Evolutionary conservation across 2,797 vertebrate genomes (phyloP).

Genomic region (Xerus rutilus): DNA sequence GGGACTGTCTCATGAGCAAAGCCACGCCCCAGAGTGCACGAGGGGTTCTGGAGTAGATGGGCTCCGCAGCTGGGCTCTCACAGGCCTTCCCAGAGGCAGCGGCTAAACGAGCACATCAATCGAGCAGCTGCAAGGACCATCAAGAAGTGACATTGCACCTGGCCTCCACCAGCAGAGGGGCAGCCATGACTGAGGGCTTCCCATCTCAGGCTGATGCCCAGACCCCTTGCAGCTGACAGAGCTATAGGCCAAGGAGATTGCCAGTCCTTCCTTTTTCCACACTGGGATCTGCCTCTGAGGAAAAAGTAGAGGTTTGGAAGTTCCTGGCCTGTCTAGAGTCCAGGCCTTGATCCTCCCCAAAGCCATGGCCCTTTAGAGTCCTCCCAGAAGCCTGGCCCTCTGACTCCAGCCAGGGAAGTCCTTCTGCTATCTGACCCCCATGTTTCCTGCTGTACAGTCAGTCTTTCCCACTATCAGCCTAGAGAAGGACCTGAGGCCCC

Average conservation of each 20-base stretch:
- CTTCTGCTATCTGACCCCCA: background rate
- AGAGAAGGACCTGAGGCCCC: background rate
- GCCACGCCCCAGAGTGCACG: background rate
- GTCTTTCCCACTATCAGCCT: background rate
- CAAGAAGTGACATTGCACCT: background rate
- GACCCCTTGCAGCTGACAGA: background rate
- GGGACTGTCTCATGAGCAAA: background rate
- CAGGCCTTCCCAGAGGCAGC: background rate
- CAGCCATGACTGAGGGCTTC: background rate
- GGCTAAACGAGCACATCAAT: background rate
- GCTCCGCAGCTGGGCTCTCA: background rate
- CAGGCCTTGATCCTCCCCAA: background rate
- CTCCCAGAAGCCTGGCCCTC: background rate
- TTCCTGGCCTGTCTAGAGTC: background rate
- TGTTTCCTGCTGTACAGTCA: background rate
- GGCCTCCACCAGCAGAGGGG: background rate
- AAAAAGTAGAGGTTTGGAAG: background rate
- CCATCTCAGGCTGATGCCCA: background rate
- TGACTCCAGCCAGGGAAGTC: background rate
- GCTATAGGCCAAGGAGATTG: rapidly evolving
- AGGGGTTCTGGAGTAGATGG: background rate
- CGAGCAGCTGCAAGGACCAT: background rate
- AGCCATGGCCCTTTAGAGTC: background rate
- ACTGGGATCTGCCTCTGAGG: background rate
- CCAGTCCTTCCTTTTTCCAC: background rate